Evolutionary conservation across 1,140 invertebrate species (phyloP), one percentile per base, ranked within the genome.

Genomic region (Drosophila littoralis): DNA sequence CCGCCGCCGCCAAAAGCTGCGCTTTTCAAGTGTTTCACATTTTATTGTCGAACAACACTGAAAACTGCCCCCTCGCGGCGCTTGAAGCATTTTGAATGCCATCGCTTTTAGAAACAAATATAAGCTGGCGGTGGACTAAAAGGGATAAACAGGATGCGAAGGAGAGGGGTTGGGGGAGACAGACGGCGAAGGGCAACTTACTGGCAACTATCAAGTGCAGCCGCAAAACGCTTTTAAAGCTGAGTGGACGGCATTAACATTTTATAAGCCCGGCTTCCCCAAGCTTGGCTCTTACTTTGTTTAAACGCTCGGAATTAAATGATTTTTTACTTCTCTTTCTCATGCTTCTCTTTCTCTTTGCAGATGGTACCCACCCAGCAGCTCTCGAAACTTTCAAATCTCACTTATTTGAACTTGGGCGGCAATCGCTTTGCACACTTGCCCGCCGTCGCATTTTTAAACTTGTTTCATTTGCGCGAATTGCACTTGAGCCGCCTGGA

Each of bases 381-480:
- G 57, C 92, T 97, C 43, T 94, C 96, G 6, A 96, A 96, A 93
- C 93, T 97, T 81, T 94, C 94, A 64, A 95, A 96, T 81, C 94
- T 97, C 42, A 94, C 94, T 45, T 94, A 94, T 83, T 93, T 97
- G 66, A 94, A 95, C 75, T 93, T 97, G 68, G 96, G 95, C 82
- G 95, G 95, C 43, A 98, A 98, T 93, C 95, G 95, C 58, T 94
- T 98, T 75, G 94, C 93, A 52, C 93, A 93, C 46, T 91, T 97
- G 63, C 94, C 95, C 22, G 94, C 95, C 4, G 94, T 96, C 42
- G 96, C 96, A 72, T 97, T 97, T 88, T 94, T 96, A 82, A 96
- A 96, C 91, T 93, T 97, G 38, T 96, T 96, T 84, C 95, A 96
- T 92, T 93, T 97, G 64, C 94, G 95, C 85, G 94, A 94, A 80